Conservation (phyloP, 2,797 vertebrate genomes). For the Poecilia picta region DNA sequence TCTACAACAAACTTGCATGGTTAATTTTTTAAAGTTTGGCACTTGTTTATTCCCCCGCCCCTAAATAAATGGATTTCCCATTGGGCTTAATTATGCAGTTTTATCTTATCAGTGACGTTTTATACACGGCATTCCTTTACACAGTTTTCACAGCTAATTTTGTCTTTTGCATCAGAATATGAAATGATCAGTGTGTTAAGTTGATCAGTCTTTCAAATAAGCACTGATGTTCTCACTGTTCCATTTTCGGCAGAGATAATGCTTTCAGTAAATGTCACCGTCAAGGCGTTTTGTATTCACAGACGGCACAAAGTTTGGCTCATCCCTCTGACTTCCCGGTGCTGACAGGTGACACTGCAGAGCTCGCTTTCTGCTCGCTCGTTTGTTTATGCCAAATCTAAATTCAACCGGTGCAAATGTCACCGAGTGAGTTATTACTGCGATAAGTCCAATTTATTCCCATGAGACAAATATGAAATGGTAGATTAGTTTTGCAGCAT, state of each 20-base stretch:
- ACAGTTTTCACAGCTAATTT: neutral
- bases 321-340: conserved; percentile 18
- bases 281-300: conserved; percentile 16
- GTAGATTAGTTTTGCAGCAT: conserved; percentile 13
- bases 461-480: conserved; percentile 21
- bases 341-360: conserved; percentile 41
- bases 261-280: conserved; percentile 25
- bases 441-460: conserved; percentile 24
- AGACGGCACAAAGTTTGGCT: conserved; percentile 17
- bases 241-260: conserved; percentile 9
- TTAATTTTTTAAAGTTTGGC: neutral
- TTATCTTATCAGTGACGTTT: conserved; percentile 22
- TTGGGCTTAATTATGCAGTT: conserved; percentile 35
- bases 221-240: neutral
- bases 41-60: neutral
- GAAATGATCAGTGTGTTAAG: neutral
- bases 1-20: neutral
- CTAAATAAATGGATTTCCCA: neutral
- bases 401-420: conserved; percentile 25
- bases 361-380: conserved; percentile 3
- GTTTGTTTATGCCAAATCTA: conserved; percentile 43
- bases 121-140: neutral
- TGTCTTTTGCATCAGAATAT: neutral
- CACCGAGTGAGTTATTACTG: conserved; percentile 39
- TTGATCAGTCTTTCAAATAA: conserved; percentile 4